These are phyloP conservation scores for Saguinus imperator DNA, from an alignment of 2,113 vertebrate genomes.

Conservation along the genomic window DNA sequence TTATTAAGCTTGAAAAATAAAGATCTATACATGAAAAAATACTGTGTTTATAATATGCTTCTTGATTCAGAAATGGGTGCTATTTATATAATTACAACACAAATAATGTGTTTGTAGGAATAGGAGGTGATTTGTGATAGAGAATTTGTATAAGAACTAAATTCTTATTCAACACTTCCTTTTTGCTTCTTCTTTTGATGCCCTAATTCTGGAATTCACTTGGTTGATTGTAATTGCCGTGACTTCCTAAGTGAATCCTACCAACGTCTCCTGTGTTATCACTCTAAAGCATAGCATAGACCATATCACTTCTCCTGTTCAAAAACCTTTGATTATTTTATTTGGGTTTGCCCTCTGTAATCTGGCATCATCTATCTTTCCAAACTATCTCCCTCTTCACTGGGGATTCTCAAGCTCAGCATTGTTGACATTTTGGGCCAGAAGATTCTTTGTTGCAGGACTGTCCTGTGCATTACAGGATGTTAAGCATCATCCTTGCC, in stretches of 20 bases:
- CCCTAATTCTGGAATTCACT: conserved; percentile 35
- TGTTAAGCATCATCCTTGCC: not conserved
- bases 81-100: not conserved
- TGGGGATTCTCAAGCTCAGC: not conserved
- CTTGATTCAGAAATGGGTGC: not conserved
- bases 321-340: not conserved
- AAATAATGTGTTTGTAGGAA: not conserved
- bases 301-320: not conserved
- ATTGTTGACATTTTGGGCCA: not conserved
- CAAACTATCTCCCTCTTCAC: not conserved
- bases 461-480: not conserved
- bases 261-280: not conserved
- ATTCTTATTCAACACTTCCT: not conserved
- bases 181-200: not conserved
- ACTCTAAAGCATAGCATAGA: not conserved
- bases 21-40: not conserved
- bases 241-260: not conserved
- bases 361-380: not conserved
- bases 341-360: not conserved
- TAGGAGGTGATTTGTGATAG: not conserved
- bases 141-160: not conserved
- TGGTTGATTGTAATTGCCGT: not conserved
- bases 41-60: not conserved
- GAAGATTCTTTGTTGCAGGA: not conserved
- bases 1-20: conserved; percentile 52